phyloP scores from a whole-genome alignment of 2,888 invertebrate genomes.

The Euplagia quadripunctaria region DNA sequence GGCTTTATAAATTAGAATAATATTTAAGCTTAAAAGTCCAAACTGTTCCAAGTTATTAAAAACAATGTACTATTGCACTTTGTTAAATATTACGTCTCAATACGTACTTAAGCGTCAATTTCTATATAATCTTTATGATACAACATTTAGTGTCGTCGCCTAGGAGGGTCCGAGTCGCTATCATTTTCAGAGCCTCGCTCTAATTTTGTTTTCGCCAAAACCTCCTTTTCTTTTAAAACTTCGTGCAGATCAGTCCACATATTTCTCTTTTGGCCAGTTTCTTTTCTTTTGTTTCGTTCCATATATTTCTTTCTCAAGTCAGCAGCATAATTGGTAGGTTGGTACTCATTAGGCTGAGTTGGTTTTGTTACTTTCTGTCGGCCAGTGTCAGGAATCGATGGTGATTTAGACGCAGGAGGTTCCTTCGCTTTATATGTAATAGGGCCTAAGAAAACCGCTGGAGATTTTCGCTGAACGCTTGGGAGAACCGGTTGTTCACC shows the following conservation, averaged over 20 bases:
- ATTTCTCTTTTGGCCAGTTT: conserved; percentile 7
- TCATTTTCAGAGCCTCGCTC: conserved; percentile 1
- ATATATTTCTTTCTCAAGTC: conserved; percentile 56
- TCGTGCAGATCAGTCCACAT: conserved; percentile 27
- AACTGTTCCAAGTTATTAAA: neutral
- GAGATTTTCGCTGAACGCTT: conserved; percentile 33
- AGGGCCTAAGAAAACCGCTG: conserved; percentile 42
- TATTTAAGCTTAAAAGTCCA: neutral
- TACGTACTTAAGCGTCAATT: neutral
- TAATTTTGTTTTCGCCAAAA: conserved; percentile 24
- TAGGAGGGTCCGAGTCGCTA: neutral
- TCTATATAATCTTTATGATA: neutral
- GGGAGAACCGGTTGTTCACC: conserved; percentile 31
- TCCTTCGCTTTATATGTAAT: conserved; percentile 61
- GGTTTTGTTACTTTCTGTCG: conserved; percentile 27
- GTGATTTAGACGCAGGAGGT: conserved; percentile 5
- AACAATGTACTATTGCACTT: neutral
- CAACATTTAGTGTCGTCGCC: neutral
- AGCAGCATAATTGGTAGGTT: conserved; percentile 57
- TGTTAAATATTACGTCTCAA: neutral
- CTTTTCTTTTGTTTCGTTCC: conserved; percentile 35
- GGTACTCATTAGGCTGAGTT: conserved; percentile 29
- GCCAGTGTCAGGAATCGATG: conserved; percentile 20
- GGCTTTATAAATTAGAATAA: neutral
- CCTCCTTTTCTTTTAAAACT: conserved; percentile 52